phyloP scores from a whole-genome alignment of 37 sponge, comb jelly and placozoan genomes.

The Axinella damicornis region DNA sequence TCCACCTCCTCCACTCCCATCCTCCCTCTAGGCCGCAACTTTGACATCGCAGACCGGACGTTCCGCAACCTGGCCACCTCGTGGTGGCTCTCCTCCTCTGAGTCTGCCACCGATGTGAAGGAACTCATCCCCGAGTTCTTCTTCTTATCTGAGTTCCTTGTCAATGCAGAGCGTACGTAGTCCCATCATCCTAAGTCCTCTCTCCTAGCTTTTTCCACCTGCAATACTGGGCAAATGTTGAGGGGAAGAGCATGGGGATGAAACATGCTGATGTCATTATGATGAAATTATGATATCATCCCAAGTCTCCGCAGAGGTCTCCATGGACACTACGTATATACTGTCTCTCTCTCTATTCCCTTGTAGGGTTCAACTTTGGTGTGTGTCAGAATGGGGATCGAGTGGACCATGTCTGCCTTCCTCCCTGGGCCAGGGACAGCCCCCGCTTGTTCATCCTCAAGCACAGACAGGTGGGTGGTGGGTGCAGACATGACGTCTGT shows the following conservation, averaged over 20 bases:
- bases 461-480: constrained; percentile 82
- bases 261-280: too few species aligned
- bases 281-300: too few species aligned
- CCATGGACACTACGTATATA: too few species aligned
- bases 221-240: too few species aligned
- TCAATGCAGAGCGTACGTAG: constrained; percentile 80
- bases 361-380: constrained; percentile 88
- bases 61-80: constrained; percentile 92
- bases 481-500: too few species aligned
- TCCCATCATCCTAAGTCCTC: too few species aligned
- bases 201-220: too few species aligned
- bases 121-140: constrained; percentile 99
- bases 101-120: constrained; percentile 94
- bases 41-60: constrained; percentile 97
- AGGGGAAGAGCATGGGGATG: too few species aligned
- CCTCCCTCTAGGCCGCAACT: constrained; percentile 59
- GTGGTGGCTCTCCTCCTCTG: constrained; percentile 92
- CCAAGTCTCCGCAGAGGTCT: too few species aligned
- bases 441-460: constrained; percentile 89
- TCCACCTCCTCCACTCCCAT: neutral
- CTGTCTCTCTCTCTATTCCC: too few species aligned
- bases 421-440: constrained; percentile 88
- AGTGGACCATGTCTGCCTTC: constrained; percentile 90
- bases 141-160: constrained; percentile 96
- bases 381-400: constrained; percentile 84